phyloP scores from a whole-genome alignment of 2,797 vertebrate genomes.

The Nyctibius grandis region DNA sequence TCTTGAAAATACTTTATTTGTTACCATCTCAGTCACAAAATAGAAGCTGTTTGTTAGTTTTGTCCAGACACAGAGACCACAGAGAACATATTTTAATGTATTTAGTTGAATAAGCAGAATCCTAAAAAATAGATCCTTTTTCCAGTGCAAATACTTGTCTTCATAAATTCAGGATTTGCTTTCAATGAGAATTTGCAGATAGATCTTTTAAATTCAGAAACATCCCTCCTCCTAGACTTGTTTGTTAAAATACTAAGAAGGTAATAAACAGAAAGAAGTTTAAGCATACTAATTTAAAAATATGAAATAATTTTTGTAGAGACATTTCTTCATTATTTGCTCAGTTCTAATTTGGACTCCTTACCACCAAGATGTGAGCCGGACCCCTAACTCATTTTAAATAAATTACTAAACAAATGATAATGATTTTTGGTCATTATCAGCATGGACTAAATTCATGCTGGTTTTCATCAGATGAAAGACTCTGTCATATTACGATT shows the following conservation, averaged over 20 bases:
- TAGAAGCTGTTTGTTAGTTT: neutral
- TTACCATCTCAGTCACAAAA: neutral
- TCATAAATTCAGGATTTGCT: constrained; percentile 7
- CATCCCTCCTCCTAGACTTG: neutral
- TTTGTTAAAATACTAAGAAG: constrained; percentile 32
- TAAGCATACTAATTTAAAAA: neutral
- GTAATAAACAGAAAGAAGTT: neutral
- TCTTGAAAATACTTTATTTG: neutral
- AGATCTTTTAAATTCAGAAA: constrained; percentile 1
- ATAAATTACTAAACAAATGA: constrained; percentile 62
- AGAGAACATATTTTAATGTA: neutral
- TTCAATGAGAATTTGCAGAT: neutral
- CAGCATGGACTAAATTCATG: constrained; percentile 55
- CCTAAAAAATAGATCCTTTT: neutral
- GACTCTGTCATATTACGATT: constrained; percentile 56
- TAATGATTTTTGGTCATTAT: constrained; percentile 64
- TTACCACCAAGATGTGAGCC: neutral
- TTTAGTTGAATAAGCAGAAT: neutral
- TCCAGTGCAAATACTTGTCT: neutral
- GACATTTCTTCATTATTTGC: constrained; percentile 14
- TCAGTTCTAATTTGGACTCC: constrained; percentile 22
- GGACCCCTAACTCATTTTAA: constrained; percentile 58
- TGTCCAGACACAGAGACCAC: neutral
- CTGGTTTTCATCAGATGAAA: constrained; percentile 68
- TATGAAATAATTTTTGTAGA: neutral